Conservation (phyloP, 2,113 vertebrate genomes). For the Onychostoma macrolepis region DNA sequence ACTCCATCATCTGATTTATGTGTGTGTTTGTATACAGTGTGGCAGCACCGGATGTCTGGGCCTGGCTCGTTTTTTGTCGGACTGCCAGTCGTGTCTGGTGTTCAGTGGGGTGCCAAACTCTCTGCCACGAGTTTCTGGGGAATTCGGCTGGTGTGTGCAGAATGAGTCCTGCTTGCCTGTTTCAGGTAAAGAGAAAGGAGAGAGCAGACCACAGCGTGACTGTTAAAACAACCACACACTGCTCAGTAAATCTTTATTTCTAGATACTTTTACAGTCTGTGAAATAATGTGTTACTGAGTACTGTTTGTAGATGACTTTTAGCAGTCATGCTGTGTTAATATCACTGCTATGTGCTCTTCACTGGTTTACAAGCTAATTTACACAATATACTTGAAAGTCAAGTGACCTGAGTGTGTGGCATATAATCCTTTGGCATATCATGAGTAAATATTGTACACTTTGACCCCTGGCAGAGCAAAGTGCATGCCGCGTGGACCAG, state of each 20-base stretch:
- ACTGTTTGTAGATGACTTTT: slow-evolving; percentile 18
- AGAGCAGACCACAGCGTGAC: slow-evolving; percentile 29
- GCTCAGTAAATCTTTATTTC: slow-evolving; percentile 53
- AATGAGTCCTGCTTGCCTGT: slow-evolving; percentile 89
- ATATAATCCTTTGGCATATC: background rate
- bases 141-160: slow-evolving; percentile 93
- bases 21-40: slow-evolving; percentile 74
- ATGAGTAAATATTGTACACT: slow-evolving; percentile 64
- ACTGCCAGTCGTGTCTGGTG: slow-evolving; percentile 90
- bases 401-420: background rate
- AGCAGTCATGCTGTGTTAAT: background rate
- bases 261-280: slow-evolving; percentile 28
- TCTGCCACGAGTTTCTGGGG: slow-evolving; percentile 76
- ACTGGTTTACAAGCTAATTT: slow-evolving; percentile 56
- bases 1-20: background rate
- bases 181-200: slow-evolving; percentile 79
- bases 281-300: slow-evolving; percentile 47
- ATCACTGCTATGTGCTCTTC: slow-evolving; percentile 4
- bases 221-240: slow-evolving; percentile 16
- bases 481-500: slow-evolving; percentile 89
- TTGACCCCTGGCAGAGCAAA: slow-evolving; percentile 81
- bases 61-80: slow-evolving; percentile 84
- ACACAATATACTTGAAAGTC: slow-evolving; percentile 29
- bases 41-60: slow-evolving; percentile 87
- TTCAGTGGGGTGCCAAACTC: slow-evolving; percentile 79